These are phyloP conservation scores for Tribolium freemani DNA, from an alignment of 2,888 invertebrate genomes.

Conservation along the genomic window DNA sequence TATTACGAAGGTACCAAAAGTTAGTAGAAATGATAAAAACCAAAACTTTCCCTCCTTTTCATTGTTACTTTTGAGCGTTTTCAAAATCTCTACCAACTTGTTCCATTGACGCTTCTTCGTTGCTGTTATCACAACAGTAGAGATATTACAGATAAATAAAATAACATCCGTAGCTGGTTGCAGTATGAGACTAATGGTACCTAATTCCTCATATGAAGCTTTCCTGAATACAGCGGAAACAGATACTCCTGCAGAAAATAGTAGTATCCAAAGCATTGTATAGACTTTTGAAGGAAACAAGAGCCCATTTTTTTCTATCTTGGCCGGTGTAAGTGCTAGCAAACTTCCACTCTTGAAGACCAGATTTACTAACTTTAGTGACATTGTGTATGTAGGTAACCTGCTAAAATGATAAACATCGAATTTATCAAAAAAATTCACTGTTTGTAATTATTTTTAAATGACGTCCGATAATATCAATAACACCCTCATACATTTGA, in stretches of 20 bases:
- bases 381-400: too few relatives aligned
- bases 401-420: too few relatives aligned
- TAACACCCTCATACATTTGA: too few relatives aligned
- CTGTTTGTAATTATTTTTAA: too few relatives aligned
- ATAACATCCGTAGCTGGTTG: background rate
- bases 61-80: background rate
- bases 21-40: background rate
- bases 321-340: background rate
- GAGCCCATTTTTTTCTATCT: background rate
- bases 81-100: background rate
- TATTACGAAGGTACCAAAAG: too few relatives aligned
- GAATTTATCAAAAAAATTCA: too few relatives aligned
- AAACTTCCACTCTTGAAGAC: background rate
- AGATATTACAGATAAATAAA: background rate
- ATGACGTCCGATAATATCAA: too few relatives aligned
- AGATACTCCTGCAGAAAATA: background rate
- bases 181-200: background rate
- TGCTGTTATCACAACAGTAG: background rate
- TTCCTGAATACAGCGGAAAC: background rate
- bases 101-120: background rate
- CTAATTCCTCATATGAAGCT: background rate
- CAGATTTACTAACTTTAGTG: background rate
- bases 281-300: background rate
- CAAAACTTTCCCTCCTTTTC: background rate
- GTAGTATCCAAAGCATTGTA: background rate